phyloP scores from a whole-genome alignment of 2,113 vertebrate genomes.

The Heliornis fulica region DNA sequence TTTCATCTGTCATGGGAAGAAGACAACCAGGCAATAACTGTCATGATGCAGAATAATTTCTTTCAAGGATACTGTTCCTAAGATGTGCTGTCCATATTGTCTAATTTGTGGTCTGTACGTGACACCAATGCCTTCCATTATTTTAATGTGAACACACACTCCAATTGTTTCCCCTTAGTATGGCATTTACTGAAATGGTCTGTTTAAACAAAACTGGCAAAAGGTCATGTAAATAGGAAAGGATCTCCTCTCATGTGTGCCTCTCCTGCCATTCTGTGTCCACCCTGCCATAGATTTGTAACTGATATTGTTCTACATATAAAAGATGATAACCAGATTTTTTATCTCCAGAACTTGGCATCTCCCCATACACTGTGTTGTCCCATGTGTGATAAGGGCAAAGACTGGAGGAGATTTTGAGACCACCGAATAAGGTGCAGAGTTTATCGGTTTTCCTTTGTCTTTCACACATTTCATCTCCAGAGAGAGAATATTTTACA shows the following conservation, averaged over 20 bases:
- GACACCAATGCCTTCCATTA: not conserved
- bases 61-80: not conserved
- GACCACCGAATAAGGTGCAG: not conserved
- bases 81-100: not conserved
- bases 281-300: not conserved
- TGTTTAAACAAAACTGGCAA: not conserved
- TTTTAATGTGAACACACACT: not conserved
- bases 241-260: not conserved
- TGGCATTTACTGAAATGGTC: not conserved
- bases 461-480: not conserved
- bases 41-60: not conserved
- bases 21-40: not conserved
- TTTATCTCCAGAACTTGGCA: not conserved
- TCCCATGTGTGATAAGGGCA: not conserved
- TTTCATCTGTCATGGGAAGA: not conserved
- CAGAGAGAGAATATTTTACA: not conserved
- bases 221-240: not conserved
- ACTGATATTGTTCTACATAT: not conserved
- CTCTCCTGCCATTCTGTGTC: not conserved
- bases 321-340: not conserved
- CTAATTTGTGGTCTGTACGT: not conserved
- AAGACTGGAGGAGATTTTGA: not conserved
- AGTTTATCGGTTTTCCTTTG: not conserved
- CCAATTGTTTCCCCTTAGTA: not conserved
- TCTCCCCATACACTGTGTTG: not conserved